phyloP scores from a whole-genome alignment of 2,113 vertebrate species.

The Calyptommatus sinebrachiatus region DNA sequence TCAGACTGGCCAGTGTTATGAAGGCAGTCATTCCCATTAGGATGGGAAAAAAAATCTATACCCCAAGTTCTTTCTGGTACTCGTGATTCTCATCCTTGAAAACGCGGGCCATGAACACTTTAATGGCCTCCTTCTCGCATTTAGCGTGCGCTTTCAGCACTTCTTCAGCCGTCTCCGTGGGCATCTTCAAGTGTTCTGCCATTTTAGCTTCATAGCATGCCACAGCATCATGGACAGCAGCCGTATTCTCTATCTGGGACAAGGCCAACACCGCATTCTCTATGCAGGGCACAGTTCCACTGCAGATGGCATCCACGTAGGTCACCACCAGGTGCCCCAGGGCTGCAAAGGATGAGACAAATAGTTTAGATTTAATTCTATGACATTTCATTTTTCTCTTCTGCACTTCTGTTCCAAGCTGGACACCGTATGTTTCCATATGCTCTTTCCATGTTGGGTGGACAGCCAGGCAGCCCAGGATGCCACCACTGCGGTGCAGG shows the following conservation, averaged over 20 bases:
- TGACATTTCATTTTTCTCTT: too few relatives aligned
- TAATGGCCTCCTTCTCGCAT: conserved; percentile 49
- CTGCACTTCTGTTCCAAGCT: too few relatives aligned
- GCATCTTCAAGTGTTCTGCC: conserved; percentile 2
- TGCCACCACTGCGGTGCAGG: too few relatives aligned
- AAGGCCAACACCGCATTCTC: conserved; percentile 57
- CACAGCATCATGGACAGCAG: conserved; percentile 46
- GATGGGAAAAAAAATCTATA: conserved; percentile 7
- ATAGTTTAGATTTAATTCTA: neutral
- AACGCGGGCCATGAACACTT: conserved; percentile 54
- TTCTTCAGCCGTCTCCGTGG: conserved; percentile 47
- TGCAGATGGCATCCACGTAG: conserved; percentile 53
- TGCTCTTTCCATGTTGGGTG: too few relatives aligned
- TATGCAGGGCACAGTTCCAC: conserved; percentile 55
- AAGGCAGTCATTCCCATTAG: neutral
- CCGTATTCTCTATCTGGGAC: conserved; percentile 59
- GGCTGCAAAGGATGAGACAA: conserved; percentile 22
- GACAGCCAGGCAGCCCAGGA: too few relatives aligned
- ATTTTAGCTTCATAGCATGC: conserved; percentile 43
- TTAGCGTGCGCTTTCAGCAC: conserved; percentile 38
- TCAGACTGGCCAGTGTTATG: neutral
- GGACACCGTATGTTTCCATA: too few relatives aligned
- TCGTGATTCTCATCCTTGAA: conserved; percentile 53
- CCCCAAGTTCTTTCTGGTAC: conserved; percentile 43
- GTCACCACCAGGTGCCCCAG: conserved; percentile 42